Conservation (phyloP, 2,797 vertebrate species). For the Microchirus variegatus region DNA sequence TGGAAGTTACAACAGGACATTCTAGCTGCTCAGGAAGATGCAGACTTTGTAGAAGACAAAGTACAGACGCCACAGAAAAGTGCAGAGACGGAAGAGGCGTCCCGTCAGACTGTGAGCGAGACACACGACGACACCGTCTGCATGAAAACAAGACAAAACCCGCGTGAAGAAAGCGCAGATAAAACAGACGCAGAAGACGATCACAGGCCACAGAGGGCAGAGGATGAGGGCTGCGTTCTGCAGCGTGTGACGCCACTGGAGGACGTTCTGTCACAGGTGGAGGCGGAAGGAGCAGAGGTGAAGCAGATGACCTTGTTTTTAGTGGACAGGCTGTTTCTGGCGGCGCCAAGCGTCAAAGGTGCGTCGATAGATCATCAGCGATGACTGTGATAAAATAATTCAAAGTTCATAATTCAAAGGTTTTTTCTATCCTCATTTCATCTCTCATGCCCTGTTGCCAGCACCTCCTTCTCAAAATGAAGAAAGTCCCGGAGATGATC, state of each 20-base stretch:
- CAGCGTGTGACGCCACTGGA: constrained; percentile 13
- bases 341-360: constrained; percentile 68
- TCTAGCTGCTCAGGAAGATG: constrained; percentile 1
- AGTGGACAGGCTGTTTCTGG: constrained; percentile 75
- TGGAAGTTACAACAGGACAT: constrained; percentile 14
- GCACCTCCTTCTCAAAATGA: constrained; percentile 16
- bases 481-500: constrained; percentile 59
- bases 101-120: not conserved
- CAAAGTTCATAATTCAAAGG: no score
- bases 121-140: not conserved
- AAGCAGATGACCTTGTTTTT: constrained; percentile 66
- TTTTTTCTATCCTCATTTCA: no score
- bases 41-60: constrained; percentile 8
- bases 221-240: not conserved
- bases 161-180: not conserved
- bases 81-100: not conserved
- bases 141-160: not conserved
- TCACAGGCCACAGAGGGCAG: not conserved
- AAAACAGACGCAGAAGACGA: constrained; percentile 9
- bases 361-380: no score
- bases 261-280: constrained; percentile 9
- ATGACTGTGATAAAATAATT: no score
- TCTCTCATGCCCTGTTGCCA: constrained; percentile 7
- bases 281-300: constrained; percentile 17
- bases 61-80: constrained; percentile 7